Percentiles rank a stretch among this genome's conserved stretches.
These are phyloP conservation scores for Clarias macrocephalus DNA, from an alignment of 2,113 vertebrate genomes.

Conservation along the genomic window DNA sequence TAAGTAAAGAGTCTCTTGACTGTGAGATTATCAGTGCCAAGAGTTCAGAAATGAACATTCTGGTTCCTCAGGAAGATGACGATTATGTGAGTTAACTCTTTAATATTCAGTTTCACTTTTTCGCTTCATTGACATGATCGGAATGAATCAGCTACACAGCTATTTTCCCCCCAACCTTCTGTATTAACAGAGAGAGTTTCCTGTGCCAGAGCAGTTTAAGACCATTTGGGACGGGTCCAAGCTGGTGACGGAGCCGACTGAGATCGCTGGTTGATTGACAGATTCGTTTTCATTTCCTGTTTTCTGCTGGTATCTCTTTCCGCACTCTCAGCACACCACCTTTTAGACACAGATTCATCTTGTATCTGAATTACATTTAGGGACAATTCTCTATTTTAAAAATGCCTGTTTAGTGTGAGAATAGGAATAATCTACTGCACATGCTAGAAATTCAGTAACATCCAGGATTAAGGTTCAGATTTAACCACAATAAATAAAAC, in stretches of 20 bases:
- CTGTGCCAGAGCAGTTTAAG: constrained; percentile 97
- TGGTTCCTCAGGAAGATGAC: constrained; percentile 84
- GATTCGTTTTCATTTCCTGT: not conserved
- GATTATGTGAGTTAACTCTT: constrained; percentile 85
- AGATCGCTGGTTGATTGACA: constrained; percentile 86
- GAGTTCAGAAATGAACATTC: constrained; percentile 96
- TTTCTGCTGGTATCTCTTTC: constrained; percentile 14
- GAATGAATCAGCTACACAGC: not conserved
- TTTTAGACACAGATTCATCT: not conserved
- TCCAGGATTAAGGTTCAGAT: not conserved
- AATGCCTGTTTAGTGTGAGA: constrained; percentile 7
- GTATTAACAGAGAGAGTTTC: constrained; percentile 87
- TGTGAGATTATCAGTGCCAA: constrained; percentile 97
- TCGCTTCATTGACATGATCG: constrained; percentile 5
- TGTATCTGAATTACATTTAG: not conserved
- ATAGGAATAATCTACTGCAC: not conserved
- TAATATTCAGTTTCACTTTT: not conserved
- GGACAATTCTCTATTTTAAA: not conserved
- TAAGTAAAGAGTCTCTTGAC: constrained; percentile 84
- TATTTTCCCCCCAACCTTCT: not conserved
- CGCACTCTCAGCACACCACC: not conserved
- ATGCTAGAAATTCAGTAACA: not conserved
- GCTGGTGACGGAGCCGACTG: constrained; percentile 91
- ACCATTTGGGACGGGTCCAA: constrained; percentile 92
- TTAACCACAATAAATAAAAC: not conserved